A percentile compares a stretch with the other conserved stretches of the same genome.
Conservation (phyloP, 2,888 invertebrate genomes). For the Perithous albicinctus region DNA sequence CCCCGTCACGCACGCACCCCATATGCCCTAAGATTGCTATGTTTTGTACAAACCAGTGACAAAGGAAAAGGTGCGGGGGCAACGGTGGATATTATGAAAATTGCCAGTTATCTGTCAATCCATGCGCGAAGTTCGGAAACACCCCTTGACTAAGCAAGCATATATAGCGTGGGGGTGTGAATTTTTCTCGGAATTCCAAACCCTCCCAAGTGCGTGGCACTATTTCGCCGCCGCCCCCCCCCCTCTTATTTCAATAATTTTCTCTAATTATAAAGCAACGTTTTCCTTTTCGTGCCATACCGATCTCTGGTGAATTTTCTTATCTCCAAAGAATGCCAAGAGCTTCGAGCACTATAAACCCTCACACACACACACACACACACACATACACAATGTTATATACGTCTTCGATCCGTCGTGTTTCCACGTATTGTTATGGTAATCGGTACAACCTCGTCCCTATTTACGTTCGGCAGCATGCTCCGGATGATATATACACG, state of each 20-base stretch:
- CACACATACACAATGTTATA: no score
- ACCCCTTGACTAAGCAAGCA: slow-evolving; percentile 33
- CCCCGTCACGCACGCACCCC: not conserved
- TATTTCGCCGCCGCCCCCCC: not conserved
- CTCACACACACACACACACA: no score
- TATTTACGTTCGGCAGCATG: slow-evolving; percentile 27
- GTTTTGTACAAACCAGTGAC: slow-evolving; percentile 12
- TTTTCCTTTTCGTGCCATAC: not conserved
- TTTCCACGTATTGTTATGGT: slow-evolving; percentile 55
- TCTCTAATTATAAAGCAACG: not conserved
- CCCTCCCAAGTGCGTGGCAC: slow-evolving; percentile 16
- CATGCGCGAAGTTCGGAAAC: not conserved
- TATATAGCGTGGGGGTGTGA: no score
- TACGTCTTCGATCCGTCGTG: slow-evolving; percentile 37
- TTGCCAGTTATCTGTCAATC: slow-evolving; percentile 42
- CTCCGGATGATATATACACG: slow-evolving; percentile 9
- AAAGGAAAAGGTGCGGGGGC: slow-evolving; percentile 11
- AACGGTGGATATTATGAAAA: slow-evolving; percentile 53
- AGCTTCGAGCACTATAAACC: not conserved
- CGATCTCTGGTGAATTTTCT: slow-evolving; percentile 25
- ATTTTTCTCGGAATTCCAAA: slow-evolving; percentile 57
- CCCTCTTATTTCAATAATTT: not conserved
- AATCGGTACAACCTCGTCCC: slow-evolving; percentile 54
- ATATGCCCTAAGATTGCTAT: not conserved
- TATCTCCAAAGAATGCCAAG: slow-evolving; percentile 30